Base-by-base conservation (phyloP, 2,888 invertebrate genomes). In the Apomyelois bistriatella region DNA sequence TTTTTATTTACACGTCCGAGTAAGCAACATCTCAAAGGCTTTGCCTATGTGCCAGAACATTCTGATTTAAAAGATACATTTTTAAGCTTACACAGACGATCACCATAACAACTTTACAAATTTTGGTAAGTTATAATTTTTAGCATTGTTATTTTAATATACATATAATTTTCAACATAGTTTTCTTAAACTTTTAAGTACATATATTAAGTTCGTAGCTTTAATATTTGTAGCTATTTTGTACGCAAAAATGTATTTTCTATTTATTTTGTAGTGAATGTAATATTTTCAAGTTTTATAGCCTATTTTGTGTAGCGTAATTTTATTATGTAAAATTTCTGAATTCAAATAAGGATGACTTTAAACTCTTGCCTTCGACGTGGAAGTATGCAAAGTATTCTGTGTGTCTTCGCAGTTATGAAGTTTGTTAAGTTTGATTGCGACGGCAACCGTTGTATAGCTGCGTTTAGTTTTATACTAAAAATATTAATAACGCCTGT, bases 181-280 rank as follows among this genome's bases (percentile, higher is more conserved):
- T 50, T 52, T 37, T 48, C n/a, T 37, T 37, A 37, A 12, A 37
- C 37, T 7, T 48, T 37, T 57, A 48, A 49, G 32, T 42, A 15
- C 8, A 49, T 35, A 15, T n/a, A 52, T 28, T 43, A 47, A 15
- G 50, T 43, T 22, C 17, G 35, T 55, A 54, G 55, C 53, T 55
- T 55, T 58, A 58, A 58, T 58, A 55, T 53, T 55, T 52, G 30
- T 52, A 48, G 47, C 50, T 49, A 50, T 50, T 55, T 38, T 48
- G 48, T 48, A 48, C 12, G 12, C 16, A 10, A 48, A 38, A 37
- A 48, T 48, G 50, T 40, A 51, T 53, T 46, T 46, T 57, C 48
- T 53, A 49, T 52, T 53, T 48, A 52, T 52, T 53, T 35, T 22
- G 40, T 53, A 51, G 32, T 43, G n/a, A 22, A 47, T 36, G 48